A percentile compares a stretch with the other conserved stretches of the same genome.
phyloP scores from a whole-genome alignment of 1,140 invertebrate genomes.

The Halictus rubicundus region DNA sequence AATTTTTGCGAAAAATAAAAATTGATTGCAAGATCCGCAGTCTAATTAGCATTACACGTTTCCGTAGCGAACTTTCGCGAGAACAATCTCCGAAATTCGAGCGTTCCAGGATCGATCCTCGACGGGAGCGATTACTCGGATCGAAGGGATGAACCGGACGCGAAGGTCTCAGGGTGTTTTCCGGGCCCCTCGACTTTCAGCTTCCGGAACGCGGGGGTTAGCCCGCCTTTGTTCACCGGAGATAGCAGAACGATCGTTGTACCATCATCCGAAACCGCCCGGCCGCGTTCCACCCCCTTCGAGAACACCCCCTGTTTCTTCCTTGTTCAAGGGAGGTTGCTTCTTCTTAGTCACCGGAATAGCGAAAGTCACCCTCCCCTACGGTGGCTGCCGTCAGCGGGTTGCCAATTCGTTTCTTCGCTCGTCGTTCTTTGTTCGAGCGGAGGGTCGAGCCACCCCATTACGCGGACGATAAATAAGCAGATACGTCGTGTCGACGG shows the following conservation, averaged over 20 bases:
- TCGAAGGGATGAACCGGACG: slow-evolving; percentile 63
- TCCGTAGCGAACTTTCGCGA: too few relatives aligned
- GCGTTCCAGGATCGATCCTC: background rate
- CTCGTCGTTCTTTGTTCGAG: slow-evolving; percentile 54
- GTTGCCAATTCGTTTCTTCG: slow-evolving; percentile 64
- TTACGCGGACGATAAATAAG: slow-evolving; percentile 63
- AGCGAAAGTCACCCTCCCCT: slow-evolving; percentile 36
- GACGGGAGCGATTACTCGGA: background rate
- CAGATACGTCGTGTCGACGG: slow-evolving; percentile 59
- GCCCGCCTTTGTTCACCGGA: slow-evolving; percentile 40
- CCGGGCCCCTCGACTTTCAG: slow-evolving; percentile 26
- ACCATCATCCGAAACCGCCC: slow-evolving; percentile 64
- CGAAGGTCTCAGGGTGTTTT: slow-evolving; percentile 50
- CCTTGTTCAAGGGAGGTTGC: slow-evolving; percentile 17
- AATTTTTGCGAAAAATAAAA: too few relatives aligned
- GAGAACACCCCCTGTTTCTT: background rate
- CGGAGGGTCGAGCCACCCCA: slow-evolving; percentile 39
- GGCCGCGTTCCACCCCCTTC: slow-evolving; percentile 5
- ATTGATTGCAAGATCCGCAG: too few relatives aligned
- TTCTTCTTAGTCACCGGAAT: slow-evolving; percentile 57
- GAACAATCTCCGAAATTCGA: background rate
- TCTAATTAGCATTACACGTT: too few relatives aligned
- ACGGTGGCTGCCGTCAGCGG: slow-evolving; percentile 21
- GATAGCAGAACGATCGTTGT: slow-evolving; percentile 60
- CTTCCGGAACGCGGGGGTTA: slow-evolving; percentile 49